Evolutionary conservation across 1,140 invertebrate genomes (phyloP), one percentile per base, ranked within the genome.

Genomic region (Tetraneura akinire): DNA sequence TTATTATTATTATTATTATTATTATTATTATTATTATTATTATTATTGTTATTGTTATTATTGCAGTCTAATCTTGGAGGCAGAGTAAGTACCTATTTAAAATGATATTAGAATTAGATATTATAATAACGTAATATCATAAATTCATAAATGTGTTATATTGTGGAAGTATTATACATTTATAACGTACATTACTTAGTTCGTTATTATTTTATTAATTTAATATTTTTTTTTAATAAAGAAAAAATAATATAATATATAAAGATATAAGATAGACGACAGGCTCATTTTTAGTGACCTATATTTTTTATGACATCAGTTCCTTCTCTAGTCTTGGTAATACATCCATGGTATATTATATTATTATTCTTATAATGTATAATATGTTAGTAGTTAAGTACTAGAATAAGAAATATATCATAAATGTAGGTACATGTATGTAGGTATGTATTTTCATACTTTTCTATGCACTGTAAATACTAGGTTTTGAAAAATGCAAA

Each of bases 201-300:
- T 49, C 14, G 13, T 3, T 70, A 21, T 47, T 70, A 70, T 71
- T 51, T 71, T 51, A 23, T 71, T 71, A 71, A 71, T 71, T n/a
- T 51, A 71, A 71, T 4, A n/a, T 71, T 71, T 49, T 71, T 71
- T 71, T 71, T 71, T 71, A 71, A 71, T 71, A 71, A 51, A 71
- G 68, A 51, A 71, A n/a, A 51, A 71, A 68, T 68, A 68, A 29
- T 71, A 51, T 51, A 21, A 8, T 29, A 26, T 47, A 70, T n/a
- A n/a, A n/a, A n/a, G n/a, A n/a, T n/a, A n/a, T n/a, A 71, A 29
- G 9, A 26, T 71, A 71, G 1, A 9, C 45, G 21, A 51, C 23
- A 18, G 18, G 14, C 23, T 51, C 45, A 18, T 51, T 71, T 71
- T 51, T 71, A 71, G 68, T 51, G 68, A 49, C 68, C 45, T 71